Evolutionary conservation across 2,113 vertebrate genomes (phyloP).

Genomic region (Melanocharis versteri): DNA sequence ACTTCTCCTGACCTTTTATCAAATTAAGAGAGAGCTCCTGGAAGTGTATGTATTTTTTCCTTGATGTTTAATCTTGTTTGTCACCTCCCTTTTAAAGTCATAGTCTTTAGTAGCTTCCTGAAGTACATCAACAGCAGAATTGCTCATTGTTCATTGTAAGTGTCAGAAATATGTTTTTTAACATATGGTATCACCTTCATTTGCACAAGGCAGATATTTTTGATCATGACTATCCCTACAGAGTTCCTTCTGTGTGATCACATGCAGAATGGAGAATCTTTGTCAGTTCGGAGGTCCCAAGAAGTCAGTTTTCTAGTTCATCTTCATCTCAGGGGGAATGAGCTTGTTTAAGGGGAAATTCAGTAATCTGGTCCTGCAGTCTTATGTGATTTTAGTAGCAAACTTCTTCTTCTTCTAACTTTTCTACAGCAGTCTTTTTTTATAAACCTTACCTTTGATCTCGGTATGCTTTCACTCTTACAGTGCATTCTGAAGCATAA

Average conservation of each 20-base stretch:
- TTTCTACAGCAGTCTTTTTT: background rate
- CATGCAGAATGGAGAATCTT: background rate
- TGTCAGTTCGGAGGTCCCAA: background rate
- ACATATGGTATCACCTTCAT: background rate
- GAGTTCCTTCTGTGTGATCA: background rate
- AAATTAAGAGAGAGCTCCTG: background rate
- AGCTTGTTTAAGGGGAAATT: background rate
- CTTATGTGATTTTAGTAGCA: background rate
- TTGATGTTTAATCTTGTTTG: background rate
- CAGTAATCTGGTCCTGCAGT: background rate
- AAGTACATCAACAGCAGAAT: background rate
- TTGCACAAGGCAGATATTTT: background rate
- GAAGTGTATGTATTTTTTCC: background rate
- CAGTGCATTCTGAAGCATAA: background rate
- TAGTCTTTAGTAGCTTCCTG: background rate
- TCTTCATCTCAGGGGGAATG: background rate
- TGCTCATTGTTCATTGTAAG: constrained; percentile 49
- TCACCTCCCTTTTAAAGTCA: background rate
- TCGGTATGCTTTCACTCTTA: background rate
- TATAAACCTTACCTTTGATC: constrained; percentile 1
- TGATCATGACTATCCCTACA: background rate
- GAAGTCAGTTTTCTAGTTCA: background rate
- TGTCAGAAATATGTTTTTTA: constrained; percentile 30
- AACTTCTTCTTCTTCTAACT: background rate
- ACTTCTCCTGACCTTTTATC: background rate